phyloP scores from a whole-genome alignment of 2,888 invertebrate species.

The Steinernema carpocapsae region DNA sequence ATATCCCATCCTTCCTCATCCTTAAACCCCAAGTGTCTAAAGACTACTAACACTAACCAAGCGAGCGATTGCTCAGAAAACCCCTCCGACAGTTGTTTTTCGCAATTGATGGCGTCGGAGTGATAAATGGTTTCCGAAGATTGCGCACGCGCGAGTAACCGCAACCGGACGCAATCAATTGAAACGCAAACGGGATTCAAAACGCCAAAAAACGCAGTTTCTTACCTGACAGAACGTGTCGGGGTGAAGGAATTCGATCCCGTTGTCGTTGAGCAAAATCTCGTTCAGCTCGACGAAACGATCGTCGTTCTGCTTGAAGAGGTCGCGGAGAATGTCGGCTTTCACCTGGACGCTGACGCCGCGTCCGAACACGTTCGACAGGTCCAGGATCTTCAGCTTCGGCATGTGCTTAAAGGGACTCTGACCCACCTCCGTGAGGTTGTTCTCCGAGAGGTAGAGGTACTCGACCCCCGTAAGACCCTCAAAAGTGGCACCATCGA shows the following conservation, averaged over 20 bases:
- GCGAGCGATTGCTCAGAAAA: too few species aligned
- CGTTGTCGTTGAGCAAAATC: slow-evolving; percentile 46
- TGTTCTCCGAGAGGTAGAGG: slow-evolving; percentile 49
- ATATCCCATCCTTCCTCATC: too few species aligned
- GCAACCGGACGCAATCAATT: background rate
- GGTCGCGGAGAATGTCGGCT: slow-evolving; percentile 39
- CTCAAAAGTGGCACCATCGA: slow-evolving; percentile 51
- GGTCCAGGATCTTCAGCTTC: slow-evolving; percentile 47
- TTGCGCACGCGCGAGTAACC: slow-evolving; percentile 9
- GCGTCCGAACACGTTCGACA: slow-evolving; percentile 46
- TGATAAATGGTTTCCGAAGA: background rate
- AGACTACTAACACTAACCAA: too few species aligned
- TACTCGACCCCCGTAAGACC: slow-evolving; percentile 50
- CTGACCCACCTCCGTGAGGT: slow-evolving; percentile 41
- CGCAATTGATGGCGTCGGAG: background rate
- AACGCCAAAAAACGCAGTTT: too few species aligned
- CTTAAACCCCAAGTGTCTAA: too few species aligned
- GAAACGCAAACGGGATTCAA: background rate
- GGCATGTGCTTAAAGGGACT: slow-evolving; percentile 40
- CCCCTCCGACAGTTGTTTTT: slow-evolving; percentile 12
- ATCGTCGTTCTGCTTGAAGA: slow-evolving; percentile 46
- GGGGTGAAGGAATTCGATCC: slow-evolving; percentile 43
- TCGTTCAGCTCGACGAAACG: slow-evolving; percentile 47
- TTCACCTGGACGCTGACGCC: slow-evolving; percentile 36
- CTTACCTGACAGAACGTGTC: slow-evolving; percentile 52